These are phyloP conservation scores for Leptinotarsa defecta DNA, from an alignment of 1,140 invertebrate species.

Conservation along the genomic window DNA sequence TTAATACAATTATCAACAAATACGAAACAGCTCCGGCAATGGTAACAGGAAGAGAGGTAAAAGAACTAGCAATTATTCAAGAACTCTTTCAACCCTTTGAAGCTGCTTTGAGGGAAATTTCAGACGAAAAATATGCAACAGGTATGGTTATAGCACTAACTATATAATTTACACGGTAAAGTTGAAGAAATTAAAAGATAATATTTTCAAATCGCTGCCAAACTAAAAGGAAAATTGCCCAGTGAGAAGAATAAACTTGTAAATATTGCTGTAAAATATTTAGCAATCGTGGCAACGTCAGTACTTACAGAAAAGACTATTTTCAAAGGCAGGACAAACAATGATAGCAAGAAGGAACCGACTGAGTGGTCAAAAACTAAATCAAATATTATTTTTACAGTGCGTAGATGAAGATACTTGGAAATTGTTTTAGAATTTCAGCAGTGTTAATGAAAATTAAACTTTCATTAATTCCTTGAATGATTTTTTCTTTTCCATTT, in stretches of 20 bases:
- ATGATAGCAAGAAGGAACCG: background rate
- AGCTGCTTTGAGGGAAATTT: background rate
- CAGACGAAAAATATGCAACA: background rate
- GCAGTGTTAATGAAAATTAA: too few species aligned
- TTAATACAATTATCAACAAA: too few species aligned
- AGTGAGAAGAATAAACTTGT: background rate
- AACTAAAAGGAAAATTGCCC: background rate
- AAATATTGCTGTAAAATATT: conserved; percentile 11
- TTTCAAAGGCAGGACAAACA: conserved; percentile 2
- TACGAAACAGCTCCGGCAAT: too few species aligned
- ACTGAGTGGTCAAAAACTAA: too few species aligned
- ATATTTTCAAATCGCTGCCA: background rate
- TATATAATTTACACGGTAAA: background rate
- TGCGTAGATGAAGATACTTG: too few species aligned
- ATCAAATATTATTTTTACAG: too few species aligned
- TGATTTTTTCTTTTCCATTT: too few species aligned
- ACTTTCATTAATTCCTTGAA: too few species aligned
- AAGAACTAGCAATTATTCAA: too few species aligned
- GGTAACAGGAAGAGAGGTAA: too few species aligned
- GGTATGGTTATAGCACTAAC: background rate
- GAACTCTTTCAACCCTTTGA: too few species aligned
- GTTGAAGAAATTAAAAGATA: background rate
- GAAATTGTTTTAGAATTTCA: too few species aligned
- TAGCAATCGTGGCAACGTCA: background rate
- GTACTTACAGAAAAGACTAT: background rate